Percentiles rank a stretch among this genome's conserved stretches.
These are phyloP conservation scores for Tretioscincus oriximinensis DNA, from an alignment of 2,113 vertebrate genomes.

Conservation along the genomic window DNA sequence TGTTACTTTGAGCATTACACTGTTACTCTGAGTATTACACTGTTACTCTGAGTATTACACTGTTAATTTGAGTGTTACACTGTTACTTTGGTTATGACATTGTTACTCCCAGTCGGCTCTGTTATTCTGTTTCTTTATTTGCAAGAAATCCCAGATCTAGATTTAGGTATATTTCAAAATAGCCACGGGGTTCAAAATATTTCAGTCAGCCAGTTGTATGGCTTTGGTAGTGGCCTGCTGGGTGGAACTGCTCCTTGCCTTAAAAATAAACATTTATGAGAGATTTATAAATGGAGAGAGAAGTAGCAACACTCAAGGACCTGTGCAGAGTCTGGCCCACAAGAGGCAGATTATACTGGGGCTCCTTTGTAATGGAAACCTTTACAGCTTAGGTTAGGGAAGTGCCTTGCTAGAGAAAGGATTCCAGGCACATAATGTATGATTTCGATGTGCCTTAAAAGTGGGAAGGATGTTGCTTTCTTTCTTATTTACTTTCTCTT, in stretches of 20 bases:
- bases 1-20: no score
- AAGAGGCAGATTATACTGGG: constrained; percentile 51
- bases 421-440: constrained; percentile 26
- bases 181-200: constrained; percentile 61
- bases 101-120: constrained; percentile 54
- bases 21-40: no score
- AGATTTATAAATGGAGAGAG: constrained; percentile 51
- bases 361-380: constrained; percentile 40
- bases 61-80: no score
- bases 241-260: constrained; percentile 57
- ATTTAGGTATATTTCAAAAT: constrained; percentile 59
- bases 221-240: constrained; percentile 64
- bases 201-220: constrained; percentile 63
- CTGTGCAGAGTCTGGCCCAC: constrained; percentile 51
- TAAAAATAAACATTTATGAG: constrained; percentile 67
- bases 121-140: no score
- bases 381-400: constrained; percentile 31
- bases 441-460: constrained; percentile 27
- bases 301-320: constrained; percentile 29
- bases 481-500: no score
- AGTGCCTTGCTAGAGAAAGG: constrained; percentile 37
- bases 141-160: not conserved
- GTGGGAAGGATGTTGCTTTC: not conserved
- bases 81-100: no score
- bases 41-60: no score